Evolutionary conservation across 2,797 vertebrate species (phyloP).

Genomic region (Tapera naevia): DNA sequence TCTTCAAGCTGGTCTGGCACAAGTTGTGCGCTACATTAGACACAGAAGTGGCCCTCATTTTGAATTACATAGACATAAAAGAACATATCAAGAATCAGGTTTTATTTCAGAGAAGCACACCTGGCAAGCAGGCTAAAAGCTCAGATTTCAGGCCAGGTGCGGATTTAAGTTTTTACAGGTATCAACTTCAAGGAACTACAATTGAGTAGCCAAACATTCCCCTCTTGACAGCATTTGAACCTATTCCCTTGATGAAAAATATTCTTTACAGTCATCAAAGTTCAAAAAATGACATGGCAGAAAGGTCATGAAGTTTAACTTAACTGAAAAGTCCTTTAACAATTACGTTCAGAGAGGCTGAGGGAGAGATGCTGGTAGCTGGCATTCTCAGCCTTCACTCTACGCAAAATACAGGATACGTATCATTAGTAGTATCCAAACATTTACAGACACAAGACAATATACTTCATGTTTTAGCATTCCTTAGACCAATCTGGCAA

Average conservation of each 20-base stretch:
- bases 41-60: not conserved
- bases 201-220: not conserved
- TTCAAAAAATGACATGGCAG: not conserved
- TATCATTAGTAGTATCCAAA: not conserved
- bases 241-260: not conserved
- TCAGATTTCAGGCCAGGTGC: not conserved
- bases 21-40: not conserved
- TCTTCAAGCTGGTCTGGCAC: not conserved
- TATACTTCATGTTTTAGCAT: accelerated
- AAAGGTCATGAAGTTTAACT: not conserved
- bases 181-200: not conserved
- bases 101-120: not conserved
- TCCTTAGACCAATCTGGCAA: not conserved
- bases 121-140: not conserved
- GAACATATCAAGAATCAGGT: not conserved
- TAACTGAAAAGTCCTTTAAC: not conserved
- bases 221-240: not conserved
- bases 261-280: not conserved
- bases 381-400: not conserved
- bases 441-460: not conserved
- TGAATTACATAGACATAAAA: not conserved
- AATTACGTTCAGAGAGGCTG: not conserved
- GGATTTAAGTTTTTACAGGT: not conserved
- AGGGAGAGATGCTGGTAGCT: not conserved
- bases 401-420: not conserved